Conservation (phyloP, 2,888 invertebrate species). For the Smittia aterrima region DNA sequence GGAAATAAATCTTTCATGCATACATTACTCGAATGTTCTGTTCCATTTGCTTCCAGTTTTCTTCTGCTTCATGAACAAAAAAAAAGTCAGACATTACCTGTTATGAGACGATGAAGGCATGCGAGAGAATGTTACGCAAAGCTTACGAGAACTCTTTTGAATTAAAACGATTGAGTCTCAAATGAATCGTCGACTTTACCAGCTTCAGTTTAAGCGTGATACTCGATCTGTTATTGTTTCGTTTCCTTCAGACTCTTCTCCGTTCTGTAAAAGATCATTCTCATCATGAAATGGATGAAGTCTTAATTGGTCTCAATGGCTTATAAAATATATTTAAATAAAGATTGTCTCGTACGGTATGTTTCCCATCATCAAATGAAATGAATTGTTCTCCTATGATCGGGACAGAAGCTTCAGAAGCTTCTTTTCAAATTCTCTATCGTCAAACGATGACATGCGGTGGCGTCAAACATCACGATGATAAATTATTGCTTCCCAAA, state of each 20-base stretch:
- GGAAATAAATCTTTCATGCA: constrained; percentile 38
- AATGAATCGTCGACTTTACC: background rate
- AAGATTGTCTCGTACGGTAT: constrained; percentile 8
- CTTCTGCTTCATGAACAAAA: constrained; percentile 13
- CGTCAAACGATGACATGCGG: constrained; percentile 36
- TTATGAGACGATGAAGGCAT: constrained; percentile 13
- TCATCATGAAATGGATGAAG: constrained; percentile 37
- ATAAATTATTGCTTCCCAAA: constrained; percentile 39
- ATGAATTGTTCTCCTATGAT: constrained; percentile 32
- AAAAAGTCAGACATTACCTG: constrained; percentile 24
- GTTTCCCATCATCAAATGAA: constrained; percentile 19
- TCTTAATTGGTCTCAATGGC: constrained; percentile 37
- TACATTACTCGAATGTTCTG: constrained; percentile 40
- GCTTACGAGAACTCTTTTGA: background rate
- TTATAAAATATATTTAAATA: constrained; percentile 31
- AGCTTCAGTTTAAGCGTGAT: background rate
- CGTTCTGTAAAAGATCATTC: constrained; percentile 25
- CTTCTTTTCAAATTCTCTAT: background rate
- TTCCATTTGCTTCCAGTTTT: constrained; percentile 41
- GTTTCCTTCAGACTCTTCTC: background rate
- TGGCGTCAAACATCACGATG: constrained; percentile 42
- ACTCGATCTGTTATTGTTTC: background rate
- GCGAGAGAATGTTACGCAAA: background rate
- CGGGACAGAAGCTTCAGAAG: background rate
- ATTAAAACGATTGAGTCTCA: background rate